These are phyloP conservation scores for Sinotaia quadrata DNA, from an alignment of 2,888 invertebrate genomes.

Conservation along the genomic window DNA sequence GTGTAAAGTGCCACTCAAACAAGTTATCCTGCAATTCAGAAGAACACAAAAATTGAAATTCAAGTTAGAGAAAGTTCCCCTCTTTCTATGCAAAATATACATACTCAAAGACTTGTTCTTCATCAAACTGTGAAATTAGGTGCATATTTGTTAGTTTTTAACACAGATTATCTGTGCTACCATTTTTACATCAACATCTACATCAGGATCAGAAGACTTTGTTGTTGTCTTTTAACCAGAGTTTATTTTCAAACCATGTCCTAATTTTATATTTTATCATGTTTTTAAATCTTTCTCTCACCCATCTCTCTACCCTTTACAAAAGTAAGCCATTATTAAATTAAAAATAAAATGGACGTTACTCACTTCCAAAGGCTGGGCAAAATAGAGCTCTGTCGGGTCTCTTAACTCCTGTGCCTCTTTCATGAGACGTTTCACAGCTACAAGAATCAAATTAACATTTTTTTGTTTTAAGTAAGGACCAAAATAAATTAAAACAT, in stretches of 20 bases:
- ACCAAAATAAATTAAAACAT: too few species aligned
- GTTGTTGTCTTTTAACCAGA: too few species aligned
- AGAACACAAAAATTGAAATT: not conserved
- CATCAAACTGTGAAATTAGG: too few species aligned
- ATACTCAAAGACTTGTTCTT: not conserved
- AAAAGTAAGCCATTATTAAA: not conserved
- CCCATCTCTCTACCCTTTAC: too few species aligned
- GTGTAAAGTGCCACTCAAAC: conserved; percentile 98
- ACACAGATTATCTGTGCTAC: too few species aligned
- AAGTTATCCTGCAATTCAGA: conserved; percentile 85
- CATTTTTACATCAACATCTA: too few species aligned
- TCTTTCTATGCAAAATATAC: not conserved
- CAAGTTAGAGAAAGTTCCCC: not conserved
- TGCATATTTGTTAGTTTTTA: too few species aligned
- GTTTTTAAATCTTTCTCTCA: too few species aligned
- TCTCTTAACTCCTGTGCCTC: conserved; percentile 89
- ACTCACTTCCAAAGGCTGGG: conserved; percentile 84
- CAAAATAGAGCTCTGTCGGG: conserved; percentile 90
- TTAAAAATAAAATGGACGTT: not conserved
- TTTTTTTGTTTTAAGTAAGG: too few species aligned
- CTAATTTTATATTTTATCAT: too few species aligned
- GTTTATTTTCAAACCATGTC: too few species aligned
- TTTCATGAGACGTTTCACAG: conserved; percentile 93
- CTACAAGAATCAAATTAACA: conserved; percentile 72
- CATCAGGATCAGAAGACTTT: too few species aligned